These are phyloP conservation scores for Parnassius apollo DNA, from an alignment of 2,888 invertebrate species.

Conservation along the genomic window DNA sequence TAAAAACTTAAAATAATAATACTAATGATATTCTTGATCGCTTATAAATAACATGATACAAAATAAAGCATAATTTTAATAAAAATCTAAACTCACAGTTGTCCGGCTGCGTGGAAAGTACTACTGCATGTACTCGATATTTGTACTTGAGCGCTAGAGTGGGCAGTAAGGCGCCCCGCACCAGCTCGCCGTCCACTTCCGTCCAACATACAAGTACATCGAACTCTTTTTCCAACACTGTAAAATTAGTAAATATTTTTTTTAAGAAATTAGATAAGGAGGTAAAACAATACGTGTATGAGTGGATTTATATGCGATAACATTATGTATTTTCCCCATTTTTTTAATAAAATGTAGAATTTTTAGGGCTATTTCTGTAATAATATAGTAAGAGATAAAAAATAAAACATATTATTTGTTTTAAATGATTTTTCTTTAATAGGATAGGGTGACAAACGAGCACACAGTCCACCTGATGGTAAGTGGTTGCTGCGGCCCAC, in stretches of 20 bases:
- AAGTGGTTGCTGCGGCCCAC: too few species aligned
- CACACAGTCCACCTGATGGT: too few species aligned
- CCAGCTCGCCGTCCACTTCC: conserved; percentile 82
- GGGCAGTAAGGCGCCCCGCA: conserved; percentile 82
- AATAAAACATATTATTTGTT: too few species aligned
- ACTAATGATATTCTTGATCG: background rate
- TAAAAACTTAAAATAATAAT: background rate
- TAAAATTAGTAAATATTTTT: background rate
- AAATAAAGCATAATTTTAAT: background rate
- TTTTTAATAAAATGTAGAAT: too few species aligned
- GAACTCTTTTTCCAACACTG: conserved; percentile 77
- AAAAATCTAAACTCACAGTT: conserved; percentile 67
- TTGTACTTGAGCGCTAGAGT: conserved; percentile 83
- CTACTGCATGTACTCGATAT: conserved; percentile 82
- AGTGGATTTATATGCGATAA: too few species aligned
- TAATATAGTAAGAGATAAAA: too few species aligned
- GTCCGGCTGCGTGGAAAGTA: conserved; percentile 74
- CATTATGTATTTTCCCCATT: too few species aligned
- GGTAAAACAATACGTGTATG: too few species aligned
- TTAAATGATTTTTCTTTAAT: too few species aligned
- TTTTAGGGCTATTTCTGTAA: too few species aligned
- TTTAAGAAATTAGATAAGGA: too few species aligned
- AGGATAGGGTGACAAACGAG: too few species aligned
- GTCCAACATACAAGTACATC: conserved; percentile 85
- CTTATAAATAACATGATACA: background rate